These are phyloP conservation scores for Pleuronectes platessa DNA, from an alignment of 2,113 vertebrate species.

Conservation along the genomic window DNA sequence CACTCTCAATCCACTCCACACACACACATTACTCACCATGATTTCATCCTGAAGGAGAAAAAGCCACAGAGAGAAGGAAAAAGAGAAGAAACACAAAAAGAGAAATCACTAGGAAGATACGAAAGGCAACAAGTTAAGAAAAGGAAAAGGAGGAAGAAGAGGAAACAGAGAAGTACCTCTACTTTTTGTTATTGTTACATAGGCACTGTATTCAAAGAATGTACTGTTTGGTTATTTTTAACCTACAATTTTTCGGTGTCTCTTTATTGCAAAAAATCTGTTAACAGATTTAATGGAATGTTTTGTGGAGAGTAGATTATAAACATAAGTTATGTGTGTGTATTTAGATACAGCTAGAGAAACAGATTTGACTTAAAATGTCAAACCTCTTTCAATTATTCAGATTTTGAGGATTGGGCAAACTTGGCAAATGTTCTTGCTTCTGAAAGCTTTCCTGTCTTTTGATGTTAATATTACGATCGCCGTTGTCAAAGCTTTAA, in stretches of 20 bases:
- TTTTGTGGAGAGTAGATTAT: too few species aligned
- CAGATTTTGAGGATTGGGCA: not conserved
- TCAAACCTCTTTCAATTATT: too few species aligned
- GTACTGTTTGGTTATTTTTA: too few species aligned
- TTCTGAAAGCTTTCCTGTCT: not conserved
- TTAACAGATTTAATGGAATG: too few species aligned
- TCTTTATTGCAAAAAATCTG: too few species aligned
- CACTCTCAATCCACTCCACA: conserved; percentile 15
- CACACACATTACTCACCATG: conserved; percentile 78
- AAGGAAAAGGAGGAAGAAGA: conserved; percentile 21
- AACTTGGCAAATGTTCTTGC: not conserved
- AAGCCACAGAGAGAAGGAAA: conserved; percentile 39
- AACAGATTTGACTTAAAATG: too few species aligned
- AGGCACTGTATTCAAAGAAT: too few species aligned
- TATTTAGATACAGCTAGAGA: too few species aligned
- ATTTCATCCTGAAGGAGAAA: conserved; percentile 78
- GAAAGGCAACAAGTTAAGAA: not conserved
- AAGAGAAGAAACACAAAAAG: conserved; percentile 16
- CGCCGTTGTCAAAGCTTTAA: not conserved
- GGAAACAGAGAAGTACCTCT: not conserved
- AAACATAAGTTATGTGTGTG: too few species aligned
- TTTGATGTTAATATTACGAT: not conserved
- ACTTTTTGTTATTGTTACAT: too few species aligned
- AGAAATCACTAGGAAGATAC: conserved; percentile 50
- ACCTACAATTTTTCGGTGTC: too few species aligned